Conservation (phyloP, 2,797 vertebrate species). For the Percopsis omiscomaycus region DNA sequence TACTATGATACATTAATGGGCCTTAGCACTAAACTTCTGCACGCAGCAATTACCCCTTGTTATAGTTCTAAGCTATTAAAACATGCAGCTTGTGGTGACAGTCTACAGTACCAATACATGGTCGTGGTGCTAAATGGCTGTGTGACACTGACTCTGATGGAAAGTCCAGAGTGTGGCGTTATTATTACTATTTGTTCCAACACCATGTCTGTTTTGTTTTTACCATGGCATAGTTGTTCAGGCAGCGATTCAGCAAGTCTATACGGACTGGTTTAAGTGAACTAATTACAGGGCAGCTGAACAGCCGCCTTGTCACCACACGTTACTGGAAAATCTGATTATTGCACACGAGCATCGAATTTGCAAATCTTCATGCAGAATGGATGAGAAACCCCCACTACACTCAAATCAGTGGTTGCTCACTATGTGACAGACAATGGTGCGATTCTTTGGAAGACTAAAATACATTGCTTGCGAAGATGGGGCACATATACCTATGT, state of each 20-base stretch:
- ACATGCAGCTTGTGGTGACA: constrained; percentile 73
- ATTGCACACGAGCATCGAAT: constrained; percentile 78
- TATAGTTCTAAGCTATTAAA: constrained; percentile 63
- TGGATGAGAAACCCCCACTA: constrained; percentile 56
- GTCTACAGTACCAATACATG: constrained; percentile 70
- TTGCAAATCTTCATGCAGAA: constrained; percentile 75
- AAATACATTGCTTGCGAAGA: constrained; percentile 52
- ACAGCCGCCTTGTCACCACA: constrained; percentile 43
- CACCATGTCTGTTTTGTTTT: constrained; percentile 51
- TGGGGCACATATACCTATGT: constrained; percentile 36
- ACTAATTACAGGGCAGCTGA: constrained; percentile 27
- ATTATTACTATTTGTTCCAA: constrained; percentile 50
- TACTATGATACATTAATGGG: constrained; percentile 66
- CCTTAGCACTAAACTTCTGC: constrained; percentile 61
- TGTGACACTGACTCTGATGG: constrained; percentile 25
- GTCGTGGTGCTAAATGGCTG: constrained; percentile 52
- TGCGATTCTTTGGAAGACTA: constrained; percentile 74
- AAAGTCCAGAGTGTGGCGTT: constrained; percentile 58
- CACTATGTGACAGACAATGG: constrained; percentile 55
- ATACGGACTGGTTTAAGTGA: constrained; percentile 45
- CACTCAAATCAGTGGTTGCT: constrained; percentile 56
- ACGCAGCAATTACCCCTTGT: constrained; percentile 42
- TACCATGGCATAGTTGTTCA: constrained; percentile 63
- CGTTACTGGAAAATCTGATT: constrained; percentile 60
- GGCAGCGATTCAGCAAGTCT: constrained; percentile 44